These are phyloP conservation scores for Tetragonula clypearis DNA, from an alignment of 1,140 invertebrate genomes.

Conservation along the genomic window DNA sequence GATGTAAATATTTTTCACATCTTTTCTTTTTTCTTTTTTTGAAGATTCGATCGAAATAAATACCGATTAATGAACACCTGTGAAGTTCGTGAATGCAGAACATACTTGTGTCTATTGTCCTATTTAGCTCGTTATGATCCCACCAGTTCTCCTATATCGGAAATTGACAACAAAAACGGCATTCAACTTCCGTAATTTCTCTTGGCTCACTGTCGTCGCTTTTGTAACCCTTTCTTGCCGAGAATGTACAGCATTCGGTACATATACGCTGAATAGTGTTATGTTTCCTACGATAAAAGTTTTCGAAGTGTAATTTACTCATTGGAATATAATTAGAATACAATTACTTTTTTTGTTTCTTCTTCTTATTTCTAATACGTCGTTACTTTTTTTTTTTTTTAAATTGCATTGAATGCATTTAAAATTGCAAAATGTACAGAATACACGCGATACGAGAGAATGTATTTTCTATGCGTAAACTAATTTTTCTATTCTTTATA, in stretches of 20 bases:
- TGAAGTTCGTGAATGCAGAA: background rate
- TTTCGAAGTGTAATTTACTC: background rate
- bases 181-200: background rate
- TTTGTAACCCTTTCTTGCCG: background rate
- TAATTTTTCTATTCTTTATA: no score
- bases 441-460: no score
- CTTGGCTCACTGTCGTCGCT: background rate
- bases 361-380: no score
- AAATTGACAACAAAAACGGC: background rate
- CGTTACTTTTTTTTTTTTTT: no score
- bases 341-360: no score
- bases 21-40: background rate
- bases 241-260: background rate
- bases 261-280: background rate
- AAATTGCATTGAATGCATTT: no score
- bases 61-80: background rate
- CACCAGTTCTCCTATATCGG: background rate
- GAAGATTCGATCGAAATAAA: background rate
- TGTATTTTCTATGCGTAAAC: no score
- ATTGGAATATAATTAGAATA: no score
- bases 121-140: background rate
- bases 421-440: no score
- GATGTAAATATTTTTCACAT: no score
- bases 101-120: no score
- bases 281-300: background rate